A percentile compares a stretch with the other conserved stretches of the same genome.
phyloP scores from a whole-genome alignment of 2,888 invertebrate genomes.

The Dasypogon diadema region DNA sequence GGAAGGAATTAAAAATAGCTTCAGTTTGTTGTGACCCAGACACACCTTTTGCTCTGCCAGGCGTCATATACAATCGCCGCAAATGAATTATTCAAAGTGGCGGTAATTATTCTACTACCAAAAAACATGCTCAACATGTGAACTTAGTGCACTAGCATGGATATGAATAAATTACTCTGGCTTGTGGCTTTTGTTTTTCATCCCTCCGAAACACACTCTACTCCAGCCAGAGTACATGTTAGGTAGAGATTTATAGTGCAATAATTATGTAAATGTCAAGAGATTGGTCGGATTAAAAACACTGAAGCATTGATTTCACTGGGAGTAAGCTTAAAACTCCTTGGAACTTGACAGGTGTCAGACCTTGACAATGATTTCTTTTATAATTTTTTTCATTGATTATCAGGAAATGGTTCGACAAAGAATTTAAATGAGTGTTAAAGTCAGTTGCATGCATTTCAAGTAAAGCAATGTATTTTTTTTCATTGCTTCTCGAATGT shows the following conservation, averaged over 20 bases:
- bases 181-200: conserved; percentile 3
- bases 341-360: background rate
- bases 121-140: conserved; percentile 38
- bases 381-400: too few relatives aligned
- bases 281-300: background rate
- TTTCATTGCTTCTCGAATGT: too few relatives aligned
- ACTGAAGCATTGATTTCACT: too few relatives aligned
- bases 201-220: background rate
- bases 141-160: conserved; percentile 6
- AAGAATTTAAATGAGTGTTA: too few relatives aligned
- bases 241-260: conserved; percentile 21
- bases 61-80: conserved; percentile 22
- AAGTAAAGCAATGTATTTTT: too few relatives aligned
- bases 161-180: conserved; percentile 30
- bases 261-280: conserved; percentile 23
- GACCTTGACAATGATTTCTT: background rate
- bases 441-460: too few relatives aligned
- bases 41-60: background rate
- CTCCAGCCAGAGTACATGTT: conserved; percentile 8
- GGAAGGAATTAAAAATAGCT: background rate
- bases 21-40: background rate
- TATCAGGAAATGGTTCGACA: too few relatives aligned
- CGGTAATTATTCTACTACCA: conserved; percentile 23
- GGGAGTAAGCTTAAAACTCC: background rate
- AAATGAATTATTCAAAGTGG: conserved; percentile 41